phyloP scores from a whole-genome alignment of 2,113 vertebrate genomes.

The Theristicus caerulescens region DNA sequence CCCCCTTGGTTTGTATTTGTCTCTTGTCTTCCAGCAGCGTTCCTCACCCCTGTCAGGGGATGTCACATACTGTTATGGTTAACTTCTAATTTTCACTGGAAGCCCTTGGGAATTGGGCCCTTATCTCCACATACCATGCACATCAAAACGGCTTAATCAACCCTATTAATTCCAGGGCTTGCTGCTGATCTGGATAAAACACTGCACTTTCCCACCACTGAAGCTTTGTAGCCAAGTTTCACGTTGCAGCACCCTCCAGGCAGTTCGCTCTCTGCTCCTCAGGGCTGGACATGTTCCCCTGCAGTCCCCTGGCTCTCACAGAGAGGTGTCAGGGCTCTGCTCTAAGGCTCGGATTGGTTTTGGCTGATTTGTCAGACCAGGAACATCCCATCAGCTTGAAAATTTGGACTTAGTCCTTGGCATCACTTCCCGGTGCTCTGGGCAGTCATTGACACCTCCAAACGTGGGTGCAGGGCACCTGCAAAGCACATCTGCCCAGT shows the following conservation, averaged over 20 bases:
- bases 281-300: fast-evolving
- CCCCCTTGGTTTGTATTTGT: background rate
- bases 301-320: background rate
- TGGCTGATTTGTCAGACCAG: background rate
- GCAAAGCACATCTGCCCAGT: background rate
- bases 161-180: slow-evolving; percentile 37
- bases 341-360: background rate
- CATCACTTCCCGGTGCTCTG: background rate
- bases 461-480: fast-evolving
- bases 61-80: slow-evolving; percentile 30
- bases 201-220: slow-evolving; percentile 27
- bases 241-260: background rate
- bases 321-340: background rate
- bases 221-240: background rate
- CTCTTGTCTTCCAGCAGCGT: background rate
- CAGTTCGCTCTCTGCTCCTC: background rate
- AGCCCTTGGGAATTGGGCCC: background rate
- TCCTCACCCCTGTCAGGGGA: background rate
- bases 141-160: slow-evolving; percentile 43
- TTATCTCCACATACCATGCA: slow-evolving; percentile 57
- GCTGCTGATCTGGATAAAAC: slow-evolving; percentile 27
- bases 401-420: background rate
- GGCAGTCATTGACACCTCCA: background rate
- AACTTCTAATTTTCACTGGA: slow-evolving; percentile 30
- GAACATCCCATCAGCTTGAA: background rate